These are phyloP conservation scores for Trichogramma pretiosum DNA, from an alignment of 1,140 invertebrate species.

Conservation along the genomic window DNA sequence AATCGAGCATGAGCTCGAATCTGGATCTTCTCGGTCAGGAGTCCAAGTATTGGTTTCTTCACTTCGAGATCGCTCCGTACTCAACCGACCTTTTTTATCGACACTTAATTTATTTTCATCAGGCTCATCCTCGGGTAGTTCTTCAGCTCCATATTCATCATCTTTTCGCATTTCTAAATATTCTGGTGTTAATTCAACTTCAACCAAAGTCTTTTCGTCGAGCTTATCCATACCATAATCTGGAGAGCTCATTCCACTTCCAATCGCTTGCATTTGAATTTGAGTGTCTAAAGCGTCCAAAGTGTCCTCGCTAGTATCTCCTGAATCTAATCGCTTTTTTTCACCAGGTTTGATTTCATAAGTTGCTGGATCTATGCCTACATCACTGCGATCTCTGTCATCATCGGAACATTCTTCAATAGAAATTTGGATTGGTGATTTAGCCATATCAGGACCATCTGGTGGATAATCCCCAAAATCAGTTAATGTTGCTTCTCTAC, in stretches of 20 bases:
- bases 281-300: conserved; percentile 41
- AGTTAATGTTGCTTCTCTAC: conserved; percentile 13
- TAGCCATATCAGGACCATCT: conserved; percentile 38
- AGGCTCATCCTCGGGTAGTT: conserved; percentile 40
- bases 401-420: conserved; percentile 45
- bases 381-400: conserved; percentile 31
- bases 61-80: conserved; percentile 39
- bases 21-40: conserved; percentile 57
- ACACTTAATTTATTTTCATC: conserved; percentile 30
- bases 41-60: conserved; percentile 43
- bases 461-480: conserved; percentile 29
- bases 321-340: conserved; percentile 32
- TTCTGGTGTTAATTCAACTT: conserved; percentile 40
- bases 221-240: conserved; percentile 40
- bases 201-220: conserved; percentile 42
- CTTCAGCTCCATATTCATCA: conserved; percentile 35
- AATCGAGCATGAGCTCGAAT: conserved; percentile 70
- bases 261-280: conserved; percentile 35
- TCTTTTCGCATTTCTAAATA: conserved; percentile 41
- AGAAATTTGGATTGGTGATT: conserved; percentile 44
- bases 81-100: conserved; percentile 37
- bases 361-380: conserved; percentile 27
- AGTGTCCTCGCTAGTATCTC: conserved; percentile 41
- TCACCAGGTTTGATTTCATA: conserved; percentile 32
- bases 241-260: conserved; percentile 39